Evolutionary conservation across 2,113 vertebrate genomes (phyloP).

Genomic region (Carassius carassius): DNA sequence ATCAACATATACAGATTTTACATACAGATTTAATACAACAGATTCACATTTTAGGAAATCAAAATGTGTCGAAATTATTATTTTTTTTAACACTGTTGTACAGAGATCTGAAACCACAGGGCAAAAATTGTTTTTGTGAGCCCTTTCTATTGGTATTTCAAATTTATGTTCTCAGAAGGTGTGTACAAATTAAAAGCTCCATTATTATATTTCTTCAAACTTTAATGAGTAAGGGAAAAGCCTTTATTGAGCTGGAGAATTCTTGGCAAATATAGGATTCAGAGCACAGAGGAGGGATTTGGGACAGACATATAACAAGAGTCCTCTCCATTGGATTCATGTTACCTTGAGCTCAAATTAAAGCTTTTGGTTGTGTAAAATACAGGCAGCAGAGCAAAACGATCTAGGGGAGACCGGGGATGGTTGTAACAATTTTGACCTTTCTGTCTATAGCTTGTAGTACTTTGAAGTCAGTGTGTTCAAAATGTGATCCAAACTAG

Average conservation of each 20-base stretch:
- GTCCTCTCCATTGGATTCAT: conserved; percentile 4
- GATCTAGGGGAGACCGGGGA: too few species aligned
- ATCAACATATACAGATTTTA: background rate
- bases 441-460: too few species aligned
- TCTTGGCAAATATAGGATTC: background rate
- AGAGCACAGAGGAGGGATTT: background rate
- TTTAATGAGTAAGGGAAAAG: background rate
- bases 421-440: too few species aligned
- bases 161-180: background rate
- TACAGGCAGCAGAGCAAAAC: conserved; percentile 9
- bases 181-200: conserved; percentile 4
- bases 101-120: too few species aligned
- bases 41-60: background rate
- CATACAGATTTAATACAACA: too few species aligned
- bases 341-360: conserved; percentile 20
- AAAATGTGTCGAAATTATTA: too few species aligned
- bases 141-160: background rate
- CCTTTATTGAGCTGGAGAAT: background rate
- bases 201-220: background rate
- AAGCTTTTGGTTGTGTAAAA: conserved; percentile 47
- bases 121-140: background rate
- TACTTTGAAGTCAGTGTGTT: too few species aligned
- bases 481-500: too few species aligned
- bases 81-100: too few species aligned
- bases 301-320: conserved; percentile 16